Percentiles rank a stretch among this genome's conserved stretches.
phyloP scores from a whole-genome alignment of 2,888 invertebrate species.

The Amphipoea oculea region DNA sequence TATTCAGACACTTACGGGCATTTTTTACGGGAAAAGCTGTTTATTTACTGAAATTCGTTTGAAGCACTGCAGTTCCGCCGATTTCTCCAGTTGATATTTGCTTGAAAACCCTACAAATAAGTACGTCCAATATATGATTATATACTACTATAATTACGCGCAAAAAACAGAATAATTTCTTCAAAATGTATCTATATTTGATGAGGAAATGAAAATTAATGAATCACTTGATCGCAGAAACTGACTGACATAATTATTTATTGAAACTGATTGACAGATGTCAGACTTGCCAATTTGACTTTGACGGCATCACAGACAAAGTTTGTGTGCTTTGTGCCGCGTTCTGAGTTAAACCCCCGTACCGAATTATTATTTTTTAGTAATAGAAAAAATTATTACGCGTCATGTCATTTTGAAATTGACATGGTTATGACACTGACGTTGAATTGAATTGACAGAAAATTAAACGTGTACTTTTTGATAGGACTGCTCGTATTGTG shows the following conservation, averaged over 20 bases:
- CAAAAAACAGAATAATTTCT: neutral
- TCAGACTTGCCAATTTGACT: neutral
- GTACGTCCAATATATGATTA: neutral
- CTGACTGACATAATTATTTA: neutral
- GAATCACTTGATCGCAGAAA: constrained; percentile 43
- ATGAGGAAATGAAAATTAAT: constrained; percentile 23
- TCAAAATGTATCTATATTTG: neutral
- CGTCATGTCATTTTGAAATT: no score
- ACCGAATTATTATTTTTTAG: no score
- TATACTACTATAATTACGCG: neutral
- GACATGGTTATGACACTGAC: neutral
- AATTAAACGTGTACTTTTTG: constrained; percentile 11
- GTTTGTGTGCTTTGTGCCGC: no score
- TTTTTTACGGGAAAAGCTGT: constrained; percentile 24
- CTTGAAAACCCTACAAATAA: neutral
- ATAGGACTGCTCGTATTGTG: neutral
- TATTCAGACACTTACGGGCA: constrained; percentile 42
- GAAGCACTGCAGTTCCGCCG: constrained; percentile 14
- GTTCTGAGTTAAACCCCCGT: no score
- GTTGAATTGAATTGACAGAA: neutral
- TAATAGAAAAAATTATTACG: no score
- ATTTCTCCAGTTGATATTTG: neutral
- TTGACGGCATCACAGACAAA: neutral
- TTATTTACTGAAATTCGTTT: constrained; percentile 15
- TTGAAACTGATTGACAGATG: neutral